Evolutionary conservation across 2,888 invertebrate species (phyloP), one percentile per base, ranked within the genome.

Genomic region (Diloba caeruleocephala): DNA sequence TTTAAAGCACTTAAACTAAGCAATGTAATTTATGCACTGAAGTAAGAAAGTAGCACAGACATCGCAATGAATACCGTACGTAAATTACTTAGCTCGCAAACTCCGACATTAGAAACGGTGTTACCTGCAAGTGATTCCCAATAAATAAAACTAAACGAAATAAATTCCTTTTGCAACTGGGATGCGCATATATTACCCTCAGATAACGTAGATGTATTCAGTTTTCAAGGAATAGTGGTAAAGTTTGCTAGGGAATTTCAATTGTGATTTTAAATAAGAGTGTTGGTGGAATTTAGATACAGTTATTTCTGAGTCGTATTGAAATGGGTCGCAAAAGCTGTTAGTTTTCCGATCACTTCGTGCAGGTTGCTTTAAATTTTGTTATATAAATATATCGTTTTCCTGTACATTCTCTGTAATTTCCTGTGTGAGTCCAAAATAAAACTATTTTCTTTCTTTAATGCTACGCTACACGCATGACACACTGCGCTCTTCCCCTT

Each of bases 141-240:
- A 76, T 76, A 71, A 67, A 74, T 71, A 68, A 68, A 65, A 55
- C 44, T 59, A 71, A 65, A 60, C 45, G 44, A 64, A 57, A 58
- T 61, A 66, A 72, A 77, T 78, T 75, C 62, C 63, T 71, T 62
- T 46, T 41, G 63, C 61, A 65, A 64, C 61, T 56, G 42, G 61
- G 67, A 77, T 76, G 69, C 74, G 70, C 74, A 78, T 78, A 74
- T 59, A 78, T 74, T 66, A 55, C 54, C 8, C 29, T 31, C 28
- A 55, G 75, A 75, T 75, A 66, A 67, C 60, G 52, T 34, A 55
- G 54, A 62, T 64, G 56, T 50, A 53, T 60, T 49, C 61, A 61
- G 55, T 67, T 71, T 63, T 52, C 55, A 53, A 64, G 59, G 53
- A 66, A 62, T 55, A 57, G 43, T 55, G 38, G 49, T 38, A 62